These are phyloP conservation scores for Aleiodes sp. DNA, from an alignment of 1,140 invertebrate genomes.

Conservation along the genomic window DNA sequence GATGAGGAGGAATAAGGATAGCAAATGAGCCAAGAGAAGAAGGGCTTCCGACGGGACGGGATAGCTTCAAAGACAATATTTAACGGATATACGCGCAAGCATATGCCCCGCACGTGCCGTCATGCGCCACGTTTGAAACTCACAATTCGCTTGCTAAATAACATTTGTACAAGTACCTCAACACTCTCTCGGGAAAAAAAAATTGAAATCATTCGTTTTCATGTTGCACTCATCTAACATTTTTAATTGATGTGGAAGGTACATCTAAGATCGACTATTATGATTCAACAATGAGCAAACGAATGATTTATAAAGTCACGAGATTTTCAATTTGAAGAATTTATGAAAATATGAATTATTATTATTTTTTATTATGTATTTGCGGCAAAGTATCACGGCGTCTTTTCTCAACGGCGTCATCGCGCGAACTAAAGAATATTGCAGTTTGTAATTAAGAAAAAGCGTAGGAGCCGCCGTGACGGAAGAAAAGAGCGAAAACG, in stretches of 20 bases:
- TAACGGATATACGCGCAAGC: constrained; percentile 44
- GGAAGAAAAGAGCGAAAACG: constrained; percentile 17
- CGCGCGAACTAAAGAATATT: constrained; percentile 66
- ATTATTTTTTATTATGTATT: background rate
- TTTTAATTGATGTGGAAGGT: too few relatives aligned
- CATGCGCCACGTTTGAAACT: constrained; percentile 33
- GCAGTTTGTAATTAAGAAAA: constrained; percentile 66
- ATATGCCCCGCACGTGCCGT: constrained; percentile 48
- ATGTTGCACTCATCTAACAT: too few relatives aligned
- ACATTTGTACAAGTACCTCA: constrained; percentile 24
- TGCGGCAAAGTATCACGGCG: background rate
- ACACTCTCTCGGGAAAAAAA: too few relatives aligned
- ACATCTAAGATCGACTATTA: too few relatives aligned
- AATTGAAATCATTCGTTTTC: too few relatives aligned
- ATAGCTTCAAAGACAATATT: constrained; percentile 65
- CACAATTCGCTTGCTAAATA: constrained; percentile 50
- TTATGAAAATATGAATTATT: background rate
- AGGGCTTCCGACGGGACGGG: constrained; percentile 52
- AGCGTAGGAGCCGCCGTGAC: constrained; percentile 53
- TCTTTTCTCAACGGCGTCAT: constrained; percentile 64
- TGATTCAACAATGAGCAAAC: too few relatives aligned
- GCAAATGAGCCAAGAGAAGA: constrained; percentile 16
- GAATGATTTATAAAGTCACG: too few relatives aligned
- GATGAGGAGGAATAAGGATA: constrained; percentile 10
- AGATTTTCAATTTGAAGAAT: too few relatives aligned